phyloP scores from a whole-genome alignment of 1,140 invertebrate genomes.

The Leptinotarsa lineolata region DNA sequence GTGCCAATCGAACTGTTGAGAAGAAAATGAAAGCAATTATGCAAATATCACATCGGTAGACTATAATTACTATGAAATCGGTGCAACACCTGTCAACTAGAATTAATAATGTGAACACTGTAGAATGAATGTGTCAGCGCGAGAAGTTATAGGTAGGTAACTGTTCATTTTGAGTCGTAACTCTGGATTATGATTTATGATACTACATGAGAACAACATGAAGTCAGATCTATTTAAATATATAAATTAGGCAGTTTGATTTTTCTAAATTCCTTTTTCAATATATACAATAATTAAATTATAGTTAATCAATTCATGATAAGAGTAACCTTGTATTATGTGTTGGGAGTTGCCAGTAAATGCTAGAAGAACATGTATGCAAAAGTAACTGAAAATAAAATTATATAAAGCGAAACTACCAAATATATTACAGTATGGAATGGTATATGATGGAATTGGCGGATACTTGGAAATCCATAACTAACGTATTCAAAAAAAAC shows the following conservation, averaged over 20 bases:
- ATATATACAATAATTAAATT: too few relatives aligned
- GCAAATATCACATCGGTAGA: conserved; percentile 1
- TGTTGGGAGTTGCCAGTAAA: too few relatives aligned
- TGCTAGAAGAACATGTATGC: too few relatives aligned
- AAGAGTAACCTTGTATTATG: too few relatives aligned
- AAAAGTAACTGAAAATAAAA: too few relatives aligned
- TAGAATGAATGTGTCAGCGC: not conserved
- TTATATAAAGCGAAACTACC: too few relatives aligned
- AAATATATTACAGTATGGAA: too few relatives aligned
- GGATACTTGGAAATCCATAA: too few relatives aligned
- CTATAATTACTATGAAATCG: conserved; percentile 18
- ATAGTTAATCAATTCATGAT: too few relatives aligned
- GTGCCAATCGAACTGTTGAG: conserved; percentile 3
- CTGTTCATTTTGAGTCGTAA: not conserved
- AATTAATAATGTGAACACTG: not conserved
- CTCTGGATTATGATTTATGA: conserved; percentile 2
- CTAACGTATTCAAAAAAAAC: too few relatives aligned
- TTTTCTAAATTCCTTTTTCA: not conserved
- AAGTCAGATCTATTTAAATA: not conserved
- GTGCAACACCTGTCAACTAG: conserved; percentile 16
- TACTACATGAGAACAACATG: not conserved
- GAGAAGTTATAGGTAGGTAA: not conserved
- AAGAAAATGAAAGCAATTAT: conserved; percentile 22
- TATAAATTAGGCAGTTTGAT: not conserved
- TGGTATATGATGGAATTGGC: too few relatives aligned